These are phyloP conservation scores for Neotoma lepida DNA, from an alignment of 2,113 vertebrate species.

Conservation along the genomic window DNA sequence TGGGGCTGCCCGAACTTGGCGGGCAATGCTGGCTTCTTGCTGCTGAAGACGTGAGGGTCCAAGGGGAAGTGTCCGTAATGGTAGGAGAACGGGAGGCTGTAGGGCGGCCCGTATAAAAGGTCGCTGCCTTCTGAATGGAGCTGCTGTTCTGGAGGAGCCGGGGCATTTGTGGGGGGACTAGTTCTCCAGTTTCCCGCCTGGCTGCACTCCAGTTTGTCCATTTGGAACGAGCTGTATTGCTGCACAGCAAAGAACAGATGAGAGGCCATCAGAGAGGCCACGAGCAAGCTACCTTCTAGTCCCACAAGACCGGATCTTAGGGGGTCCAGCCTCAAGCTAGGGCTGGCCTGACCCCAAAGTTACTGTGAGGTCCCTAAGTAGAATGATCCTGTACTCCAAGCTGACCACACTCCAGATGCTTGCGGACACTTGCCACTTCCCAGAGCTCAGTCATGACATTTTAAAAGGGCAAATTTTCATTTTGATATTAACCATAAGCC, in stretches of 20 bases:
- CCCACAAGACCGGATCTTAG: accelerated
- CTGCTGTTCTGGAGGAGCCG: constrained; percentile 85
- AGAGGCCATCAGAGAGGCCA: accelerated
- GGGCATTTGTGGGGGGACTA: constrained; percentile 81
- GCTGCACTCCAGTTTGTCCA: constrained; percentile 87
- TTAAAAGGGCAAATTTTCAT: background rate
- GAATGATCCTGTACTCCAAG: background rate
- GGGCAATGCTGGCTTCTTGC: constrained; percentile 86
- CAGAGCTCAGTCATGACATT: background rate
- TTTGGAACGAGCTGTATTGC: constrained; percentile 86
- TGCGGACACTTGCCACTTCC: background rate
- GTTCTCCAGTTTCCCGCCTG: constrained; percentile 88
- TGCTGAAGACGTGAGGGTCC: constrained; percentile 85
- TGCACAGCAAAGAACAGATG: constrained; percentile 69
- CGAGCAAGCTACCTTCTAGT: accelerated
- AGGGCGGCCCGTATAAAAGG: constrained; percentile 85
- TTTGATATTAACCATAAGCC: background rate
- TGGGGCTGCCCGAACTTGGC: constrained; percentile 85
- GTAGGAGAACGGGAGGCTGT: constrained; percentile 89
- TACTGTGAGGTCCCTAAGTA: background rate
- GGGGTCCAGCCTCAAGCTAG: accelerated
- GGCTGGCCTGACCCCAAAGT: background rate
- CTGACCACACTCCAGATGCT: too few relatives aligned
- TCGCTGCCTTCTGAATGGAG: constrained; percentile 86
- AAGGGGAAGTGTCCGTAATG: constrained; percentile 88